Evolutionary conservation across 2,113 vertebrate species (phyloP).

Genomic region (Neopipo cinnamomea): DNA sequence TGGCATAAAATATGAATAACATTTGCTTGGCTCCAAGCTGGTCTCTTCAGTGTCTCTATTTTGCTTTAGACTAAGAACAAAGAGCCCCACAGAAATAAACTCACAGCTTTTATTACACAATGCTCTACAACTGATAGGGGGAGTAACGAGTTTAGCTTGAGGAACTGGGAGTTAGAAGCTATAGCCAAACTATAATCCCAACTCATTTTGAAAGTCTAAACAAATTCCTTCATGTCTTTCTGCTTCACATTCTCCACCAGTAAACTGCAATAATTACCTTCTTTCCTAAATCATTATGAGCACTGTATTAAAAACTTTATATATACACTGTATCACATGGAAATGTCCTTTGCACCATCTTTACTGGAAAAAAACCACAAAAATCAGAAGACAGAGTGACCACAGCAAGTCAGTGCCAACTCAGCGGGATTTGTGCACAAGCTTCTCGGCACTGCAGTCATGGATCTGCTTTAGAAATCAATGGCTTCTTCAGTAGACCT

Average conservation of each 20-base stretch:
- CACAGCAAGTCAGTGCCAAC: background rate
- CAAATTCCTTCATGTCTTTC: background rate
- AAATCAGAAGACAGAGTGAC: background rate
- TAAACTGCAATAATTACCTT: background rate
- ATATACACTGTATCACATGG: background rate
- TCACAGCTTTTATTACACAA: background rate
- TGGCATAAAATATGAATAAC: slow-evolving; percentile 22
- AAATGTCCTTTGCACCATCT: background rate
- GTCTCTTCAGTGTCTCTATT: background rate
- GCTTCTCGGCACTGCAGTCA: background rate
- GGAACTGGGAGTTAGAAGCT: background rate
- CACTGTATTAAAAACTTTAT: background rate
- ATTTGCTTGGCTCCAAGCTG: background rate
- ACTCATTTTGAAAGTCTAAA: background rate
- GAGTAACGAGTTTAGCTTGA: background rate
- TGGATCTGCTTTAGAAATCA: background rate
- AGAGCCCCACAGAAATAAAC: background rate
- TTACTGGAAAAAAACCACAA: background rate
- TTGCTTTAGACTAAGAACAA: background rate
- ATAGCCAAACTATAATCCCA: background rate
- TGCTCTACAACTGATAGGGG: background rate
- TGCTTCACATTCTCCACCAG: background rate
- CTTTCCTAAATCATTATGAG: background rate
- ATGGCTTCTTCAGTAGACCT: background rate
- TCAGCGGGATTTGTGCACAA: background rate